A percentile compares a stretch with the other conserved stretches of the same genome.
phyloP scores from a whole-genome alignment of 2,888 invertebrate genomes.

The Atherix ibis region DNA sequence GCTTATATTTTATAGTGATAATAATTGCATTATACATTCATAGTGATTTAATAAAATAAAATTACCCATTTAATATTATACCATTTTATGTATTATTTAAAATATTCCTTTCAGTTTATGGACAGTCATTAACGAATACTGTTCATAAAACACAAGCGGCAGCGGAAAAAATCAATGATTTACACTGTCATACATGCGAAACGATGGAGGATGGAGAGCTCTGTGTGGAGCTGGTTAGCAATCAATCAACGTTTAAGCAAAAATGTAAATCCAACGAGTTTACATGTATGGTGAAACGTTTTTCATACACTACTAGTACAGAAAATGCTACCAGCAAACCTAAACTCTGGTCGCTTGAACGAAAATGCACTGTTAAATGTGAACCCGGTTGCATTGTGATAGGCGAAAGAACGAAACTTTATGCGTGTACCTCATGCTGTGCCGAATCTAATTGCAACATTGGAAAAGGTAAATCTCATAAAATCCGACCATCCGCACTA shows the following conservation, averaged over 20 bases:
- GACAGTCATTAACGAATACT: slow-evolving; percentile 38
- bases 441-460: slow-evolving; percentile 62
- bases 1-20: no score
- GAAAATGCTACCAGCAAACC: slow-evolving; percentile 62
- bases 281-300: slow-evolving; percentile 54
- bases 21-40: no score
- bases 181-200: slow-evolving; percentile 69
- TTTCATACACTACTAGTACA: slow-evolving; percentile 68
- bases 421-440: slow-evolving; percentile 77
- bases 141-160: slow-evolving; percentile 68
- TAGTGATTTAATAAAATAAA: no score
- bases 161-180: slow-evolving; percentile 57
- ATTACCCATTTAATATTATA: no score
- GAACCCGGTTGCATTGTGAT: slow-evolving; percentile 80
- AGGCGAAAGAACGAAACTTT: slow-evolving; percentile 74
- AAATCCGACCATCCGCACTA: no score
- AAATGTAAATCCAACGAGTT: slow-evolving; percentile 61
- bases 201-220: slow-evolving; percentile 58
- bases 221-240: slow-evolving; percentile 49
- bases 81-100: no score
- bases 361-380: slow-evolving; percentile 69
- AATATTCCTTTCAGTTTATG: slow-evolving; percentile 15
- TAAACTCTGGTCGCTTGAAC: slow-evolving; percentile 68
- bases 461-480: slow-evolving; percentile 51
- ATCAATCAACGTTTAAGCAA: slow-evolving; percentile 43